These are phyloP conservation scores for Anhinga rufa DNA, from an alignment of 2,113 vertebrate species.

Conservation along the genomic window DNA sequence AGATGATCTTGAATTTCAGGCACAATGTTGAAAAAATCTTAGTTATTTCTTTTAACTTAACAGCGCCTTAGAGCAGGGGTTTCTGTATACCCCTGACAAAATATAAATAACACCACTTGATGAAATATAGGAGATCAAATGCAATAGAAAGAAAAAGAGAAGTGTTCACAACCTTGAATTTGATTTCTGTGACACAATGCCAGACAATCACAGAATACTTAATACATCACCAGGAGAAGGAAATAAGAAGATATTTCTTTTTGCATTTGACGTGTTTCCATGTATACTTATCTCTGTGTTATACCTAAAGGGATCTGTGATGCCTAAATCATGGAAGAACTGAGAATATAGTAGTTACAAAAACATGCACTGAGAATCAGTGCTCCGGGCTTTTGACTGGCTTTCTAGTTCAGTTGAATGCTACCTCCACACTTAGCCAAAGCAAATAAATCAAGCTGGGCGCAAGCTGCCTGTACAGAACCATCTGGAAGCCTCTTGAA, in stretches of 20 bases:
- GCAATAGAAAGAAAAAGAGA: not conserved
- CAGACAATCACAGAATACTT: not conserved
- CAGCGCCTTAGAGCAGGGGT: not conserved
- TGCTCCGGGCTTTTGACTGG: not conserved
- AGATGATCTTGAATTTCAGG: not conserved
- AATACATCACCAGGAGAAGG: not conserved
- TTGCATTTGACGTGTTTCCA: not conserved
- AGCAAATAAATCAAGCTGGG: constrained; percentile 34
- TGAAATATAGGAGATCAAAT: not conserved
- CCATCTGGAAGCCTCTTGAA: constrained; percentile 3
- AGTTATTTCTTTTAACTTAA: not conserved
- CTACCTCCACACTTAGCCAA: not conserved
- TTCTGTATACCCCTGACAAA: not conserved
- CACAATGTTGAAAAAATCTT: not conserved
- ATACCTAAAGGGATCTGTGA: not conserved
- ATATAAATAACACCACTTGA: not conserved
- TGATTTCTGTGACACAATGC: not conserved
- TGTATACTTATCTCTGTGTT: not conserved
- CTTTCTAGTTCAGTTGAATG: not conserved
- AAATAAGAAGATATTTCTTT: not conserved
- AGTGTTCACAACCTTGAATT: not conserved
- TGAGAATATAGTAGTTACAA: not conserved
- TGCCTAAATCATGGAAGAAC: not conserved
- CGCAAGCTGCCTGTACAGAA: not conserved
- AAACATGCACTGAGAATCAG: not conserved